Base-by-base conservation (phyloP, 2,888 invertebrate genomes). In the Epicampocera succincta region DNA sequence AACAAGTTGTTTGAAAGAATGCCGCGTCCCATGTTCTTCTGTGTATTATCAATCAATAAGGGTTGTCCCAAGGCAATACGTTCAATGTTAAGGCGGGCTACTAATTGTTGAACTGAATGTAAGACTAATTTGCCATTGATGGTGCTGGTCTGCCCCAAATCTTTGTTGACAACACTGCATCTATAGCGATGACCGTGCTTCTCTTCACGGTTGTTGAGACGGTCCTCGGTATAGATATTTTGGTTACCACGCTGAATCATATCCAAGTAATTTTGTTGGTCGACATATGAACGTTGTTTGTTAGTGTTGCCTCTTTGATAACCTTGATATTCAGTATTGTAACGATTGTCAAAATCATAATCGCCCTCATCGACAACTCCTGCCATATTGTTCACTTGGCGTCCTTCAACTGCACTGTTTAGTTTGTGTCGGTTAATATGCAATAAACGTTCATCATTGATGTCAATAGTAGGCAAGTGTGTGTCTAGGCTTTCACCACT, bases 21-120 rank as follows among this genome's bases (percentile, higher is more conserved):
- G 17, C 61, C 68, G 6, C 12, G 44, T 15, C 17, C 74, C 8
- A 2, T 3, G 11, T 19, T 42, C 15, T 1, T 11, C 9, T 48
- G 74, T 5, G 44, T 17, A 3, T 71, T 12, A 15, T 33, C 19
- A 68, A 82, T 9, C 58, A 78, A 15, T 61, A 94, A 93, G 5
- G 93, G 92, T 52, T 94, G 91, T 68, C 93, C 93, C 86, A 94
- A 93, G 8, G 94, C 93, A 42, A 95, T 91, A 87, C 95, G 93
- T 88, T 96, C 95, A 90, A 95, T 92, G 87, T 95, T 94, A 87
- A 95, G 95, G 92, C 94, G 94, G 60, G 94, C 93, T 84, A 95
- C 85, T 11, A 95, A 87, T 89, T 95, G 94, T 87, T 94, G 95
- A 85, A 94, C 93, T 73, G 93, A 88, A 87, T 92, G 94, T 90